Conservation (phyloP, 2,888 invertebrate species). For the Clepsis dumicolana region DNA sequence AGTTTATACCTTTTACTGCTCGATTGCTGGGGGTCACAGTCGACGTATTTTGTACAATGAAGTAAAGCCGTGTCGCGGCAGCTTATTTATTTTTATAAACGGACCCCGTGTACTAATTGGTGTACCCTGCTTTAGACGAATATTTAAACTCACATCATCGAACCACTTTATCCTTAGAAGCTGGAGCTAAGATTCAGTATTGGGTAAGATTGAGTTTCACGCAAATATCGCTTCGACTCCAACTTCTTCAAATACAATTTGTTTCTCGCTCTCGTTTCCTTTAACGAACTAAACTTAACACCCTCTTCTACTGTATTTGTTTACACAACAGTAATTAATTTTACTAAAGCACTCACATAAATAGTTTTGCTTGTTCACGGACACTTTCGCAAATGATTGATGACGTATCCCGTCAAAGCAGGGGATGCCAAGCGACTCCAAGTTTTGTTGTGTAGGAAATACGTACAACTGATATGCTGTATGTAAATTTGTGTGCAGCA, state of each 20-base stretch:
- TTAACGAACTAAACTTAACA: conserved; percentile 48
- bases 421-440: background rate
- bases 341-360: conserved; percentile 61
- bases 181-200: too few relatives aligned
- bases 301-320: conserved; percentile 60
- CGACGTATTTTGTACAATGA: too few relatives aligned
- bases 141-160: too few relatives aligned
- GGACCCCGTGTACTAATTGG: too few relatives aligned
- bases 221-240: background rate
- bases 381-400: conserved; percentile 70
- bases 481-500: conserved; percentile 23
- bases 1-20: too few relatives aligned
- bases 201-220: background rate
- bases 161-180: background rate
- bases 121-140: too few relatives aligned
- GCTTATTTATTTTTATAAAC: too few relatives aligned
- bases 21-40: too few relatives aligned
- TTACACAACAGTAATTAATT: conserved; percentile 63
- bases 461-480: conserved; percentile 18
- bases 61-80: too few relatives aligned
- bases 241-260: conserved; percentile 14
- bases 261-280: background rate
- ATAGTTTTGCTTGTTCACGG: conserved; percentile 61
- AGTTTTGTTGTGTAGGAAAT: conserved; percentile 7
- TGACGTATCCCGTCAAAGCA: conserved; percentile 48